A percentile compares a stretch with the other conserved stretches of the same genome.
Evolutionary conservation across 2,113 vertebrate species (phyloP).

Genomic region (Lepisosteus oculatus): DNA sequence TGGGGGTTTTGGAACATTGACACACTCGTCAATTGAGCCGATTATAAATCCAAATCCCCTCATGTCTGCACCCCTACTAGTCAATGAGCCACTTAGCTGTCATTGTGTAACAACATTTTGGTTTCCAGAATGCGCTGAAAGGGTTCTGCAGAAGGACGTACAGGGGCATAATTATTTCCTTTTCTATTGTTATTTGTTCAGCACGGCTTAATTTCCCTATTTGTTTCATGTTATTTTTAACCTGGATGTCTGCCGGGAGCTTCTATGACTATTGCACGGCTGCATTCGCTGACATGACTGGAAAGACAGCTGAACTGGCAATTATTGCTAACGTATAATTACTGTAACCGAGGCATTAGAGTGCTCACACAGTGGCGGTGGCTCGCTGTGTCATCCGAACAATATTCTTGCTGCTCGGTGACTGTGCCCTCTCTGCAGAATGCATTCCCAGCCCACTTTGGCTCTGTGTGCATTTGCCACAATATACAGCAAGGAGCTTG

Average conservation of each 20-base stretch:
- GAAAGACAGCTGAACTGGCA: conserved; percentile 7
- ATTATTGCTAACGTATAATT: conserved; percentile 18
- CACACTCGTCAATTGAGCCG: too few relatives aligned
- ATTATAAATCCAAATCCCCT: neutral
- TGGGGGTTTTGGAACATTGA: too few relatives aligned
- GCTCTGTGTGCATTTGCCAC: neutral
- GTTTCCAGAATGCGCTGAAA: neutral
- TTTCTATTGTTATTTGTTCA: neutral
- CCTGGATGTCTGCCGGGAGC: conserved; percentile 17
- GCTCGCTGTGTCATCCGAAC: neutral
- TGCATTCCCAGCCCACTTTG: neutral
- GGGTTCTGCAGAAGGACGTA: neutral
- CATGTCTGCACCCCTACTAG: neutral
- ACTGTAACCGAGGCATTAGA: conserved; percentile 7
- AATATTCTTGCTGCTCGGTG: neutral
- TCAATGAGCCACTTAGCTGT: neutral
- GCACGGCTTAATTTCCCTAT: neutral
- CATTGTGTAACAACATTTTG: neutral
- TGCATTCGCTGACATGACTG: conserved; percentile 16
- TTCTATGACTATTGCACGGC: conserved; percentile 11
- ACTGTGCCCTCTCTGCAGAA: neutral
- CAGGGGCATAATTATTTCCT: neutral
- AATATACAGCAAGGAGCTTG: too few relatives aligned
- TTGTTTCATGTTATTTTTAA: conserved; percentile 26
- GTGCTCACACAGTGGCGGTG: neutral